A percentile compares a stretch with the other conserved stretches of the same genome.
Conservation (phyloP, 1,140 invertebrate species). For the Drosophila quadrilineata region DNA sequence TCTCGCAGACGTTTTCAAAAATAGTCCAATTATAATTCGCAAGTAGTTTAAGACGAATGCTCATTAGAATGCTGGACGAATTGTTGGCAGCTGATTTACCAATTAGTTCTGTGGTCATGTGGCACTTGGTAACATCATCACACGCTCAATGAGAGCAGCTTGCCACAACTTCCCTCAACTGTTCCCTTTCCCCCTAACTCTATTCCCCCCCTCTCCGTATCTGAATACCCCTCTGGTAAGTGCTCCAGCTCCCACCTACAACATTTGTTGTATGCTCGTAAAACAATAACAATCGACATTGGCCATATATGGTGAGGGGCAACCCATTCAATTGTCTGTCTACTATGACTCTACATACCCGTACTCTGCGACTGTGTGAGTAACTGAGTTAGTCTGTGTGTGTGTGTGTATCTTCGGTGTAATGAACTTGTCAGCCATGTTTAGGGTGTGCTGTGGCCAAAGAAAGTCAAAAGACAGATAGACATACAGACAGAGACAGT, state of each 20-base stretch:
- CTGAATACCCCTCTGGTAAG: not conserved
- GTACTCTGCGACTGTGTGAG: too few species aligned
- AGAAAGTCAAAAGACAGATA: too few species aligned
- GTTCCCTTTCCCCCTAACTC: not conserved
- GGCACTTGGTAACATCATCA: constrained; percentile 2
- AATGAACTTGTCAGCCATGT: constrained; percentile 76
- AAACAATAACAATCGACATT: constrained; percentile 47
- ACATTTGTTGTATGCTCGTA: constrained; percentile 22
- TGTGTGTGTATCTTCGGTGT: constrained; percentile 36
- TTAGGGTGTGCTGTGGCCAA: constrained; percentile 62
- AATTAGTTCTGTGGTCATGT: constrained; percentile 14
- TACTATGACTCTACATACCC: too few species aligned
- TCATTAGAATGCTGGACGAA: constrained; percentile 21
- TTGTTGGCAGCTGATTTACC: constrained; percentile 26
- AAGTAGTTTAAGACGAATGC: not conserved
- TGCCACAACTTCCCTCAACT: too few species aligned
- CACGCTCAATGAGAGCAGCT: constrained; percentile 14
- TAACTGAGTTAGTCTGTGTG: constrained; percentile 1
- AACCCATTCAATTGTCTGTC: not conserved
- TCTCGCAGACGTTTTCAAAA: not conserved
- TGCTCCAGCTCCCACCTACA: not conserved
- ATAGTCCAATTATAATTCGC: not conserved
- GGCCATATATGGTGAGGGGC: constrained; percentile 29
- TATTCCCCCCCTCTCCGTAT: not conserved
- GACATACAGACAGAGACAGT: constrained; percentile 18